Percentiles rank a stretch among this genome's conserved stretches.
Evolutionary conservation across 2,113 vertebrate species (phyloP).

Genomic region (Carollia perspicillata): DNA sequence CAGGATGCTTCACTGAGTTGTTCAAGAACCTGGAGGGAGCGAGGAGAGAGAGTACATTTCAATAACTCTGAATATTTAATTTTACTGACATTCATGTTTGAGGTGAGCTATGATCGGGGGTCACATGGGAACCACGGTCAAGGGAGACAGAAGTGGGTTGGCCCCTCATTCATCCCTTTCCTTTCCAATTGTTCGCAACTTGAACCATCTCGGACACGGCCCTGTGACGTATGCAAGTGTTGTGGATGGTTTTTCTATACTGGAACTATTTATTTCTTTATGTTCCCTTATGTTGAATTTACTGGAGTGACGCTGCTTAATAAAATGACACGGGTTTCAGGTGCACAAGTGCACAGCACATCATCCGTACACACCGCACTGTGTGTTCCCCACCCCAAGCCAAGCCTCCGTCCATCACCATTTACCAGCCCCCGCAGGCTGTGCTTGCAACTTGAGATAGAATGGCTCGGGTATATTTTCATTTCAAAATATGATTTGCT

Average conservation of each 20-base stretch:
- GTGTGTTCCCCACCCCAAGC: neutral
- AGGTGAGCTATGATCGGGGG: neutral
- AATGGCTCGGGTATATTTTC: neutral
- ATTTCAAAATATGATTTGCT: slow-evolving; percentile 28
- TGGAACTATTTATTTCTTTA: neutral
- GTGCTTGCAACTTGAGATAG: neutral
- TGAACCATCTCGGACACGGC: neutral
- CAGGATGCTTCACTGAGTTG: neutral
- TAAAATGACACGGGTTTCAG: neutral
- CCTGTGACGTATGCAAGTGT: rapidly evolving
- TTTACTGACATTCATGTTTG: neutral
- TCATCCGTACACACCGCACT: neutral
- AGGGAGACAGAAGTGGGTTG: neutral
- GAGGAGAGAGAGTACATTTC: neutral
- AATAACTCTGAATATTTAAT: neutral
- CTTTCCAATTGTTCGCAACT: neutral
- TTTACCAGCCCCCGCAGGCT: neutral
- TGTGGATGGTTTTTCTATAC: neutral
- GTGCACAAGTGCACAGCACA: neutral
- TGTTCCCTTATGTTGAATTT: neutral
- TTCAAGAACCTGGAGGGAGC: neutral
- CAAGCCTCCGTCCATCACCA: neutral
- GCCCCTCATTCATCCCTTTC: neutral
- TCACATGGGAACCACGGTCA: neutral
- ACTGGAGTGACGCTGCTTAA: neutral